Base-by-base conservation (phyloP, 1,140 invertebrate species). In the Drosophila bocqueti region DNA sequence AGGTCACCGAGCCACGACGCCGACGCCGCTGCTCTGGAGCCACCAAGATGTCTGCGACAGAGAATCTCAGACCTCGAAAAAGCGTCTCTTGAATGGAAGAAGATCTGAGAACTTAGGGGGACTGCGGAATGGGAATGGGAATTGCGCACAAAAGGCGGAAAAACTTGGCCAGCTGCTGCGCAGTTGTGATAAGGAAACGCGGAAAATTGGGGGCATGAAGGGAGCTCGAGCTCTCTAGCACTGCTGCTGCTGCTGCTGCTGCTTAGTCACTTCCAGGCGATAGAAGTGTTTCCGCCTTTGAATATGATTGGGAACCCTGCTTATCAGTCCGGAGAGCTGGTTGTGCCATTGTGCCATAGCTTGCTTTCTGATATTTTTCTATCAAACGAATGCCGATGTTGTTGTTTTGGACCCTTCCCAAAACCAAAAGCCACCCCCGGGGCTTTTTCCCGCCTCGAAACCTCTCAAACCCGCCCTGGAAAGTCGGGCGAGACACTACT, bases 1-100 rank as follows among this genome's bases (percentile, higher is more conserved):
- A 89, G 85, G 85, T 89, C 85, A 89, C 64, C 69, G 79, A 85
- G 86, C 61, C 62, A 63, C 73, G 43, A 49, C 50, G 65, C 34
- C 58, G 58, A 52, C 63, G 72, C 49, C 60, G 63, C 47, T 61
- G 68, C 45, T 50, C 42, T 15, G 42, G 55, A 57, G 59, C 45
- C 59, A 47, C 66, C 63, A 67, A 58, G 75, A 61, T 60, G 76
- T 78, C 57, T 78, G 75, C 74, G 58, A 40, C 59, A 73, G 50
- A 62, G 50, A 77, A 71, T 42, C 47, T 69, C 52, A 62, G 58
- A 69, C 66, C 45, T 63, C 64, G 57, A 79, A 58, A 58, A 47
- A 21, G 42, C 43, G 42, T 55, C 57, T 62, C 58, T 71, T 71
- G 60, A 76, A 75, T 64, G 60, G 73, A 49, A 58, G 62, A 65